Conservation (phyloP, 2,113 vertebrate genomes). For the Prunella himalayana region DNA sequence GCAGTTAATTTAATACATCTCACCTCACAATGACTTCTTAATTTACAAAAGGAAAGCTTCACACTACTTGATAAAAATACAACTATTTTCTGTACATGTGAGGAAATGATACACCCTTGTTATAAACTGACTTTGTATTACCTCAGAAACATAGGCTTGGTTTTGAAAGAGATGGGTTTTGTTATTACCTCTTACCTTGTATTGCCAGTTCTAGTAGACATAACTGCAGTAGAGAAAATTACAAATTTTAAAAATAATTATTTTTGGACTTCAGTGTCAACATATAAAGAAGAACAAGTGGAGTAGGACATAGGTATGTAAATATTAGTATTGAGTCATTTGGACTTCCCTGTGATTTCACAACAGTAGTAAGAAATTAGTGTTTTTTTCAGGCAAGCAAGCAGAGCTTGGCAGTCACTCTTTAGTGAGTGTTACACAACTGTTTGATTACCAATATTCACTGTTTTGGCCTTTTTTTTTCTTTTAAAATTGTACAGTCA, state of each 20-base stretch:
- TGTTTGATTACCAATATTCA: neutral
- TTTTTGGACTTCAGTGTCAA: neutral
- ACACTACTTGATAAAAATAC: neutral
- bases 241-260: neutral
- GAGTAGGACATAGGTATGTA: neutral
- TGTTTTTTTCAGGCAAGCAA: neutral
- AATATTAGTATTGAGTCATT: slow-evolving; percentile 5
- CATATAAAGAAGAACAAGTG: neutral
- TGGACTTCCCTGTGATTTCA: neutral
- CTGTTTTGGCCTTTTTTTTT: neutral
- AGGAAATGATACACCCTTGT: neutral
- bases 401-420: neutral
- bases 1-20: neutral
- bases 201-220: neutral
- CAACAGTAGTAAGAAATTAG: neutral
- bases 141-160: neutral
- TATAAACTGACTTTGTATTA: neutral
- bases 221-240: neutral
- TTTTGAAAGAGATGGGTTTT: neutral
- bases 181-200: neutral
- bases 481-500: neutral
- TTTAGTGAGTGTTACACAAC: neutral
- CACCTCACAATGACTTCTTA: neutral
- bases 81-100: neutral
- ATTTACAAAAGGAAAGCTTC: neutral